Evolutionary conservation across 2,113 vertebrate species (phyloP).

Genomic region (Brienomyrus brachyistius): DNA sequence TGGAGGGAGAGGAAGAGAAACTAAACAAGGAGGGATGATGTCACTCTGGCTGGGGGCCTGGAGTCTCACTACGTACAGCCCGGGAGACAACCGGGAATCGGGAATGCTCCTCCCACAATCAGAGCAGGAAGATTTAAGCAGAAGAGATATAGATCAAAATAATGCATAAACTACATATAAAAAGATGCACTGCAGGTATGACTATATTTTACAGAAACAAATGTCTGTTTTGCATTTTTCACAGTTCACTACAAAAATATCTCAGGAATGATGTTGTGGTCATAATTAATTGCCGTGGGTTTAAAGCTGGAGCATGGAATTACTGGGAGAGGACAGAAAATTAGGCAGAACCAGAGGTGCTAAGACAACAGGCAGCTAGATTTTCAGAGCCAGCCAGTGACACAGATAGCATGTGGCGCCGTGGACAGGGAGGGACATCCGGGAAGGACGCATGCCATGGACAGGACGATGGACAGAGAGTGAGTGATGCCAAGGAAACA

Average conservation of each 20-base stretch:
- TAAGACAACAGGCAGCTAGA: slow-evolving; percentile 15
- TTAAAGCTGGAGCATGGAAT: neutral
- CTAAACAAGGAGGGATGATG: slow-evolving; percentile 32
- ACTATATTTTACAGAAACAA: neutral
- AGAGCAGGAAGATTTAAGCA: neutral
- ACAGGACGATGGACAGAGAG: neutral
- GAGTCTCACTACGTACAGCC: neutral
- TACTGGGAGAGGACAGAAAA: neutral
- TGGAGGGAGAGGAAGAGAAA: neutral
- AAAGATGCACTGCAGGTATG: neutral
- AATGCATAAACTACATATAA: neutral
- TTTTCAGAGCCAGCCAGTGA: neutral
- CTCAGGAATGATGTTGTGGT: neutral
- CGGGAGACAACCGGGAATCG: neutral
- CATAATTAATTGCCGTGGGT: neutral
- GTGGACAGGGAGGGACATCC: slow-evolving; percentile 10
- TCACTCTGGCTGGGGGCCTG: slow-evolving; percentile 18
- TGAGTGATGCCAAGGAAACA: slow-evolving; percentile 15
- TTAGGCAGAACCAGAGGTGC: neutral
- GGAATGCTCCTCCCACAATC: neutral
- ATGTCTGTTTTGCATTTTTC: neutral
- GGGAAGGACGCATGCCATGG: slow-evolving; percentile 30
- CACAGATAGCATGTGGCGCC: neutral
- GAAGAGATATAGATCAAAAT: neutral
- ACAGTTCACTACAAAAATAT: neutral